These are phyloP conservation scores for Microhierax caerulescens DNA, from an alignment of 2,797 vertebrate species.

Conservation along the genomic window DNA sequence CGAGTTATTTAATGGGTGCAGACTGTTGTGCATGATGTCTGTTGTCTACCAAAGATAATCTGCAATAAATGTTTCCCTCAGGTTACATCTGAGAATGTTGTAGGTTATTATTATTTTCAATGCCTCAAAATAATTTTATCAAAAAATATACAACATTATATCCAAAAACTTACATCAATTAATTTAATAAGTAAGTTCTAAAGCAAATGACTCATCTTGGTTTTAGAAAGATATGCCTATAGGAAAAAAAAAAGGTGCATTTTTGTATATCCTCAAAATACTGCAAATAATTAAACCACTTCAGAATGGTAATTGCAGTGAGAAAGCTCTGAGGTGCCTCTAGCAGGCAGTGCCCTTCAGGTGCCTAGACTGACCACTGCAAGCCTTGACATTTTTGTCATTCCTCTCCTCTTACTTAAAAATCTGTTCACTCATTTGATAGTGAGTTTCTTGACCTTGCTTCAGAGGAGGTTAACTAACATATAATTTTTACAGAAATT, in stretches of 20 bases:
- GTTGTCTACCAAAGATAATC: not conserved
- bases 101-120: not conserved
- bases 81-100: not conserved
- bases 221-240: not conserved
- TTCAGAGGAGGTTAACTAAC: not conserved
- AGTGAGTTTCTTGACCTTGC: not conserved
- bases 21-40: not conserved
- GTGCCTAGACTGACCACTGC: not conserved
- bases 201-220: not conserved
- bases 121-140: not conserved
- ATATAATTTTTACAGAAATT: not conserved
- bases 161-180: not conserved
- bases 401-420: not conserved
- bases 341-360: not conserved
- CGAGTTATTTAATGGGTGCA: not conserved
- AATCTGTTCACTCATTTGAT: not conserved
- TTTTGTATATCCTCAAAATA: not conserved
- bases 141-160: not conserved
- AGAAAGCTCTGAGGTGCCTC: not conserved
- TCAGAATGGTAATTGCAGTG: not conserved
- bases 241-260: accelerated
- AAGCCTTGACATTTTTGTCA: not conserved
- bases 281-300: not conserved
- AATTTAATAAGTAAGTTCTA: not conserved
- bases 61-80: not conserved